phyloP scores from a whole-genome alignment of 2,888 invertebrate genomes.

The Exephanes ischioxanthus region DNA sequence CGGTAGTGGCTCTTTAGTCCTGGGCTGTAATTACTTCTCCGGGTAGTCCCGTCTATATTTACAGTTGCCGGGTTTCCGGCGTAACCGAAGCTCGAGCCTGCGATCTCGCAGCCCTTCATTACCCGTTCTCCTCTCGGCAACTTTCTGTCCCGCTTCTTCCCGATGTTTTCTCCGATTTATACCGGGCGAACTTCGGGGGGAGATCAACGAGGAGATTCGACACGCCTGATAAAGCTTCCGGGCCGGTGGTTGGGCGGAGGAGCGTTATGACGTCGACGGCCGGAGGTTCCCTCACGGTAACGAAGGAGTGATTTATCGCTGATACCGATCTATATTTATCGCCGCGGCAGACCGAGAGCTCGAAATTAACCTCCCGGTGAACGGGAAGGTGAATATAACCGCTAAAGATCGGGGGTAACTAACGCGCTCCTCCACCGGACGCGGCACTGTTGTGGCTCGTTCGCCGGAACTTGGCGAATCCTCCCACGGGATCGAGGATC shows the following conservation, averaged over 20 bases:
- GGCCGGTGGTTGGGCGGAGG: conserved; percentile 8
- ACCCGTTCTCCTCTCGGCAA: conserved; percentile 30
- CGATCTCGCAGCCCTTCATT: conserved; percentile 52
- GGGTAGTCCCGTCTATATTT: conserved; percentile 17
- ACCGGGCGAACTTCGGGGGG: neutral
- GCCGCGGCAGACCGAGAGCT: conserved; percentile 12
- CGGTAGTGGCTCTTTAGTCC: conserved; percentile 66
- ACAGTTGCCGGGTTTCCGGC: conserved; percentile 30
- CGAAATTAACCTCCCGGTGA: conserved; percentile 46
- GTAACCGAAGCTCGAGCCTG: conserved; percentile 23
- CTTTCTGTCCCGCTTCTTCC: conserved; percentile 8
- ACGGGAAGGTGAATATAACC: neutral
- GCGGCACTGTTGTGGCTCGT: conserved; percentile 10
- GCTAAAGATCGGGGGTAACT: conserved; percentile 6
- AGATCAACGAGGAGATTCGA: conserved; percentile 39
- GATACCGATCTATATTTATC: conserved; percentile 21
- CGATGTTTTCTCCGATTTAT: conserved; percentile 29
- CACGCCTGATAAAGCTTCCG: conserved; percentile 58
- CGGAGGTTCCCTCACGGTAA: conserved; percentile 59
- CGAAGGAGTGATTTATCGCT: conserved; percentile 66
- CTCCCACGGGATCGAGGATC: conserved; percentile 20
- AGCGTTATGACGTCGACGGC: conserved; percentile 61
- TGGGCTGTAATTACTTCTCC: conserved; percentile 73
- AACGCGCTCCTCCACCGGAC: conserved; percentile 21
- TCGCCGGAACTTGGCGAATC: conserved; percentile 26